Evolutionary conservation across 2,888 invertebrate species (phyloP), one percentile per base, ranked within the genome.

Genomic region (Pristionchus exspectatus): DNA sequence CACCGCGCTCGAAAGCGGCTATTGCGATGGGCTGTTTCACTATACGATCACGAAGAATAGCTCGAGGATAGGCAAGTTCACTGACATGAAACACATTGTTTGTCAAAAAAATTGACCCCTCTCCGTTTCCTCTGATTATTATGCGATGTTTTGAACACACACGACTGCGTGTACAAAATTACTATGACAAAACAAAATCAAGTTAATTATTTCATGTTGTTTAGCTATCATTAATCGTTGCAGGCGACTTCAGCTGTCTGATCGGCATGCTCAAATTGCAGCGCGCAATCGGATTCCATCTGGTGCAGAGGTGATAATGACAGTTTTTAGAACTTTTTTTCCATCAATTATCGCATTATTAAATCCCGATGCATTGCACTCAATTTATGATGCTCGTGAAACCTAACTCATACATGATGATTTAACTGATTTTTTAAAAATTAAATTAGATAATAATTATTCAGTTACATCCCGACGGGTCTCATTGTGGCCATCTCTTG

Each of bases 211-310:
- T 56, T 56, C 5, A 63, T 63, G 14, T 63, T 10, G 14, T 10
- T 63, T 63, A 7, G 24, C 14, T 10, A 63, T 7, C 24, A 18
- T 63, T 63, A 21, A 4, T 66, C 44, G 3, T 90, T 91, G 33
- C 59, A 92, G 93, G 93, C 3, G 92, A 93, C 86, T 94, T 94
- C 87, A 91, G 92, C 24, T 94, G 94, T 87, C 90, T 94, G 10
- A 85, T 92, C 74, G 94, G 93, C 50, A 91, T 92, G 91, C 90
- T 94, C 72, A 89, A 92, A 91, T 94, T 96, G 91, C 95, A 95
- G 87, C 95, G 96, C n/a, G 96, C 96, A 21, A 95, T 96, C 30
- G 96, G 96, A n/a, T 96, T 96, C 93, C 96, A 96, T 93, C 93
- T 96, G 91, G 96, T 96, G 5, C 94, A 92, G 90, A 91, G 87